These are phyloP conservation scores for Crypturellus undulatus DNA, from an alignment of 2,113 vertebrate genomes.

Conservation along the genomic window DNA sequence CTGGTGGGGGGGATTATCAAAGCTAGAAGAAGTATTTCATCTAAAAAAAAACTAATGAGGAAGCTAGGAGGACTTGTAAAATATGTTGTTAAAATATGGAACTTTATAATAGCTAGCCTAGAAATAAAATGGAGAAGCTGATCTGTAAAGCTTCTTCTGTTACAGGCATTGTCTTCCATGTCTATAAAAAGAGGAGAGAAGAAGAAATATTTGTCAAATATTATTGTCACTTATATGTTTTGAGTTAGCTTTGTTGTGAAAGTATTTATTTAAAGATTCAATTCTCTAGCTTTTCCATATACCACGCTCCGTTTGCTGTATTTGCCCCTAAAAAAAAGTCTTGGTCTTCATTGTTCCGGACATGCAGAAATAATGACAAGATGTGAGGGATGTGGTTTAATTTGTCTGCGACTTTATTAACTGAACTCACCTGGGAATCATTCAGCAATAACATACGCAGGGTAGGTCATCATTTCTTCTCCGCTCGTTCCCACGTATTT, in stretches of 20 bases:
- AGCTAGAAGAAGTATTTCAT: neutral
- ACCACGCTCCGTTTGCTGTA: neutral
- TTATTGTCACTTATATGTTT: neutral
- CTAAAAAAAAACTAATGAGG: neutral
- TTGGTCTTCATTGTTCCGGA: slow-evolving; percentile 23
- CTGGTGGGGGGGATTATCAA: neutral
- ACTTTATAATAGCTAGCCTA: neutral
- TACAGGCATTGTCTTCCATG: neutral
- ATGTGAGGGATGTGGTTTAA: slow-evolving; percentile 60
- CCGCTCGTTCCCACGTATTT: slow-evolving; percentile 50
- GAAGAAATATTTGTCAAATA: neutral
- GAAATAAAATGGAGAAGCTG: neutral
- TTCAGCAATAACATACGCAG: slow-evolving; percentile 59
- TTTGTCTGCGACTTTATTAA: slow-evolving; percentile 66
- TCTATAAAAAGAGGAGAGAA: neutral
- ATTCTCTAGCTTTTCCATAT: neutral
- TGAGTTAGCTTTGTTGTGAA: neutral
- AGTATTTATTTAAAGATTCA: neutral
- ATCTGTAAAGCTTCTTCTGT: neutral
- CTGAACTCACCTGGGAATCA: slow-evolving; percentile 66
- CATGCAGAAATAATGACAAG: slow-evolving; percentile 60
- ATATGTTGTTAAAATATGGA: neutral
- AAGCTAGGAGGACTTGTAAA: neutral
- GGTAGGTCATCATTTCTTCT: slow-evolving; percentile 55
- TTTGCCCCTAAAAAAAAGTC: slow-evolving; percentile 6